Base-by-base conservation (phyloP, 2,888 invertebrate genomes). In the Pammene aurita region DNA sequence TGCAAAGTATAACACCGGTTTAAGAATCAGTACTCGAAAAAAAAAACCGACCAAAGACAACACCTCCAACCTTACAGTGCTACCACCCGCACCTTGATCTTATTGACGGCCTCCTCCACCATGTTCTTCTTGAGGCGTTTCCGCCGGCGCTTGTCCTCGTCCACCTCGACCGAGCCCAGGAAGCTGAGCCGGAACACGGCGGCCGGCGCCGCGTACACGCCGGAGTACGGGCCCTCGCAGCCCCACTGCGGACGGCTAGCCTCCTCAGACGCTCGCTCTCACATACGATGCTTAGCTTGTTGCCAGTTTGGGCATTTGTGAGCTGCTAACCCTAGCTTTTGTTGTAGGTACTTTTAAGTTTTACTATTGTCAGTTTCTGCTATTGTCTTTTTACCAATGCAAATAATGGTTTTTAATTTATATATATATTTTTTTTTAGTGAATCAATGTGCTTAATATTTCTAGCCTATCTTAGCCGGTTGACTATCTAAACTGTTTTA, bases 81-180 rank as follows among this genome's bases (percentile, higher is more conserved):
- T 26, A 54, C 41, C 60, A 84, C 85, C 86, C 85, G 85, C 94
- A 96, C 96, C 96, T 96, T 96, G 86, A 96, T 96, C 93, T 96
- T 96, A 90, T 95, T 95, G 92, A 96, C 96, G 81, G 96, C 96
- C 89, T 96, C 96, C 93, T 96, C 96, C 84, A 96, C 96, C 96
- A 96, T 96, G 93, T 95, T 95, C 94, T 96, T 96, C 95, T 96
- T 96, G 93, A 94, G 95, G 82, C 96, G 93, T 89, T 95, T 95
- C 89, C 96, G 95, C 82, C 96, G 93, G 80, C 95, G 93, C 83
- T 94, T 94, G 93, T 96, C 96, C 94, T 96, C 96, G 87, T 96
- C 96, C 86, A 96, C 96, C 93, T 96, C 96, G 87, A 96, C 95
- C 82, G 96, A 96, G 89, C 96, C 96, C 86, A 96, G 95, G 94